These are phyloP conservation scores for Albula glossodonta DNA, from an alignment of 2,113 vertebrate species.

Conservation along the genomic window DNA sequence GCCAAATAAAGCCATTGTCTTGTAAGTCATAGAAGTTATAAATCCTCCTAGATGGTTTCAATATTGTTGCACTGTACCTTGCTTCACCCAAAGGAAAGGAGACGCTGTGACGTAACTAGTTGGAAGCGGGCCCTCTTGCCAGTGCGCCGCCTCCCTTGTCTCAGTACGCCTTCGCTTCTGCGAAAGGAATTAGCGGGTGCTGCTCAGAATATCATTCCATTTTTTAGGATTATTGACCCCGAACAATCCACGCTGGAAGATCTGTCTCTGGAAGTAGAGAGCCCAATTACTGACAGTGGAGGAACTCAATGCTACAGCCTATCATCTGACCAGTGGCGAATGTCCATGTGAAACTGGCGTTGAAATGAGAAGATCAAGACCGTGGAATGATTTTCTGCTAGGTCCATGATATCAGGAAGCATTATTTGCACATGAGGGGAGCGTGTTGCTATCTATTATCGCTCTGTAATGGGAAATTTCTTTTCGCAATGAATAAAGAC, in stretches of 20 bases:
- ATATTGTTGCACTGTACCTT: constrained; percentile 1
- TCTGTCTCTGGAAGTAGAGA: constrained; percentile 1
- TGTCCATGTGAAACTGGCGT: constrained; percentile 3
- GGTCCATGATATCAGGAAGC: constrained; percentile 19
- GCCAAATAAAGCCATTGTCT: not conserved
- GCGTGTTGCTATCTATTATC: not conserved
- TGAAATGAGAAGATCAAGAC: constrained; percentile 20
- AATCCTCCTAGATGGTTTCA: not conserved
- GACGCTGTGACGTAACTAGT: constrained; percentile 41
- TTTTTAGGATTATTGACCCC: constrained; percentile 41
- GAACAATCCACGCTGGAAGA: constrained; percentile 21
- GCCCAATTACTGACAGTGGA: constrained; percentile 22
- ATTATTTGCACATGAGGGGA: not conserved
- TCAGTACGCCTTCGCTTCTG: constrained; percentile 30
- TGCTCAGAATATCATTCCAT: constrained; percentile 37
- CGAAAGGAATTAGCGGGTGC: constrained; percentile 37
- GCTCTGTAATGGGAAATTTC: constrained; percentile 2
- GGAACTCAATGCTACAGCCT: constrained; percentile 18
- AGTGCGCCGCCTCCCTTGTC: constrained; percentile 25
- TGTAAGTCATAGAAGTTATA: constrained; percentile 4
- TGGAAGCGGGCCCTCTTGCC: constrained; percentile 24
- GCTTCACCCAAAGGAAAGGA: not conserved
- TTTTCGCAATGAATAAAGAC: not conserved
- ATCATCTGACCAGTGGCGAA: not conserved
- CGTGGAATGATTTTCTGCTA: not conserved